Evolutionary conservation across 2,113 vertebrate genomes (phyloP).

Genomic region (Thermophis baileyi): DNA sequence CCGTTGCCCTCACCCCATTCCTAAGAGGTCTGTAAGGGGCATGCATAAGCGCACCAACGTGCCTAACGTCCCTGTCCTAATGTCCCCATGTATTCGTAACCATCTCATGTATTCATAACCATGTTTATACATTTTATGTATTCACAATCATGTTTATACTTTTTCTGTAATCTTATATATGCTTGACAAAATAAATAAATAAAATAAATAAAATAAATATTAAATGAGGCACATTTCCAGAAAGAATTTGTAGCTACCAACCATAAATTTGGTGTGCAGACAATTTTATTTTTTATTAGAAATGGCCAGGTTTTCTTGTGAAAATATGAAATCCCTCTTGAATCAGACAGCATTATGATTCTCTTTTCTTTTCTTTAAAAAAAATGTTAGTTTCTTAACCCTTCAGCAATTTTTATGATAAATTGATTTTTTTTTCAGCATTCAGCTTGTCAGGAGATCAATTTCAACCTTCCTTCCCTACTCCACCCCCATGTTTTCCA

Average conservation of each 20-base stretch:
- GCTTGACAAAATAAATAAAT: too few relatives aligned
- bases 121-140: too few relatives aligned
- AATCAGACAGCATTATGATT: not conserved
- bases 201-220: not conserved
- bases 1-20: too few relatives aligned
- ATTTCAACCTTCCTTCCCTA: not conserved
- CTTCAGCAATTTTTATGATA: not conserved
- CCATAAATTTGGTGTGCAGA: not conserved
- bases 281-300: not conserved
- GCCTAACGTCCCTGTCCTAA: too few relatives aligned
- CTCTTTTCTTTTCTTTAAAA: not conserved
- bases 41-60: too few relatives aligned
- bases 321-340: not conserved
- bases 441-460: not conserved
- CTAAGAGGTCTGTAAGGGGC: too few relatives aligned
- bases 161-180: too few relatives aligned
- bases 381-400: not conserved
- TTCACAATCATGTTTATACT: too few relatives aligned
- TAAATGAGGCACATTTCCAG: conserved; percentile 7
- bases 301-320: not conserved
- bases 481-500: not conserved
- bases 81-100: too few relatives aligned
- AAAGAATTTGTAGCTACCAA: not conserved
- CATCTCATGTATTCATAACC: too few relatives aligned
- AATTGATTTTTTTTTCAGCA: not conserved